phyloP scores from a whole-genome alignment of 2,888 invertebrate genomes.

The Conus canariensis region DNA sequence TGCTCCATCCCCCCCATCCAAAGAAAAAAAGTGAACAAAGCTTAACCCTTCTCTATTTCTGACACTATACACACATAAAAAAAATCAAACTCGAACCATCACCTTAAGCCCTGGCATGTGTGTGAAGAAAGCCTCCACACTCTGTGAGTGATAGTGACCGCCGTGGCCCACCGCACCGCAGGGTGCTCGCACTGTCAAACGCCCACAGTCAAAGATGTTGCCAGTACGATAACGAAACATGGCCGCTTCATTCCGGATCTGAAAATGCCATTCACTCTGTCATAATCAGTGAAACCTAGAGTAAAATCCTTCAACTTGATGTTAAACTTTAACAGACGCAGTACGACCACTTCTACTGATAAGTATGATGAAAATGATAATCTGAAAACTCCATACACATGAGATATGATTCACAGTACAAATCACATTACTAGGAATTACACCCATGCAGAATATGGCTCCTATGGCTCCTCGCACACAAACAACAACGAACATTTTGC shows the following conservation, averaged over 20 bases:
- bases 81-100: constrained; percentile 37
- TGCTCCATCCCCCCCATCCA: no score
- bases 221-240: constrained; percentile 97
- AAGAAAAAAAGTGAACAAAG: no score
- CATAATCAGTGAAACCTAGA: background rate
- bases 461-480: no score
- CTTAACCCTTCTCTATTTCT: no score
- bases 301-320: background rate
- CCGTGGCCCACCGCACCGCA: constrained; percentile 99
- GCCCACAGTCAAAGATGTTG: constrained; percentile 92
- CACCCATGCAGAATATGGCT: no score
- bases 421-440: no score
- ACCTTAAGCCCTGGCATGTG: constrained; percentile 96
- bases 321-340: background rate
- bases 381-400: no score
- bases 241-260: constrained; percentile 88
- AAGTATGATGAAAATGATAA: no score
- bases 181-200: constrained; percentile 93
- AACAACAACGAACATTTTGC: no score
- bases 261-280: constrained; percentile 40
- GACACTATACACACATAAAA: no score
- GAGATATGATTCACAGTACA: no score
- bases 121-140: constrained; percentile 97
- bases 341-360: no score
- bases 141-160: constrained; percentile 98